These are phyloP conservation scores for Galemys pyrenaicus DNA, from an alignment of 2,113 vertebrate species.

Conservation along the genomic window DNA sequence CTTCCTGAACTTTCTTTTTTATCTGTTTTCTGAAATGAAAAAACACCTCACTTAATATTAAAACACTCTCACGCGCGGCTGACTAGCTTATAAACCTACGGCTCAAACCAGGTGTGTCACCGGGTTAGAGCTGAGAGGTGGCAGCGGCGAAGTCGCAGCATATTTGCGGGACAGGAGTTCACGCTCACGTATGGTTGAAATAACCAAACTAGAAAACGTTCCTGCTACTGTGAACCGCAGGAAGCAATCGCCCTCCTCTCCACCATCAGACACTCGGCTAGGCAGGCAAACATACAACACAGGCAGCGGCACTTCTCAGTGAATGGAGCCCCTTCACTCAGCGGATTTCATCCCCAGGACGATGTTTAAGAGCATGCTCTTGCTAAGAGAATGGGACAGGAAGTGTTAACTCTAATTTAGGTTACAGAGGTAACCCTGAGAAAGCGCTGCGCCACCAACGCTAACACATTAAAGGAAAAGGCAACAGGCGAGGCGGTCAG, in stretches of 20 bases:
- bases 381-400: background rate
- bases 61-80: background rate
- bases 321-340: background rate
- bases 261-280: background rate
- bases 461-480: background rate
- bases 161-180: rapidly evolving
- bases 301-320: background rate
- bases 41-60: slow-evolving; percentile 50
- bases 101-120: background rate
- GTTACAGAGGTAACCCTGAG: background rate
- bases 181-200: background rate
- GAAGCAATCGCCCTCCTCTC: background rate
- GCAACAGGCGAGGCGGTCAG: background rate
- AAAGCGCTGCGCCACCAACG: background rate
- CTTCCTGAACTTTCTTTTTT: slow-evolving; percentile 88
- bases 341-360: slow-evolving; percentile 2
- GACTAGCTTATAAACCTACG: background rate
- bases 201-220: slow-evolving; percentile 6
- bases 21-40: slow-evolving; percentile 87
- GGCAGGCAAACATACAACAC: too few species aligned
- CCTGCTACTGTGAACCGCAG: background rate
- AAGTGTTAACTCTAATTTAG: background rate
- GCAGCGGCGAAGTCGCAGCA: background rate
- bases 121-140: background rate
- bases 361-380: background rate